phyloP scores from a whole-genome alignment of 92 coral and sea anemone genomes.

The Isaurus tuberculatus region DNA sequence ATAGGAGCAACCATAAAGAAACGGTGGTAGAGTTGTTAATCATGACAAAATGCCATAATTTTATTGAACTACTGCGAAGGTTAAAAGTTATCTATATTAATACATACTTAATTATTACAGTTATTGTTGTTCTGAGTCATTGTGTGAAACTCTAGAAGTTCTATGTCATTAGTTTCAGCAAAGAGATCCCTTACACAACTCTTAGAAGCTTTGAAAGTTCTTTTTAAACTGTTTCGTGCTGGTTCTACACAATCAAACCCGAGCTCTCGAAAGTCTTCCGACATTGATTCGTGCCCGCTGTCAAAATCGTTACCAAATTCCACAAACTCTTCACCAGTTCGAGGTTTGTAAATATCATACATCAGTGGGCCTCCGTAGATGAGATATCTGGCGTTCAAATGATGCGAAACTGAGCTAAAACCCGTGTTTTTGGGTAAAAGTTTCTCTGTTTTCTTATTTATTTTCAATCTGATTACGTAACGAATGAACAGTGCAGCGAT shows the following conservation, averaged over 20 bases:
- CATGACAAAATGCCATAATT: too few relatives aligned
- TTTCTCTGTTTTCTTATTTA: constrained; percentile 7
- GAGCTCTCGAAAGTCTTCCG: constrained; percentile 29
- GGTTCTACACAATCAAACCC: constrained; percentile 18
- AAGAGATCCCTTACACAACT: not conserved
- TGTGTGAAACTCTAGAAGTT: not conserved
- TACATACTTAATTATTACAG: too few relatives aligned
- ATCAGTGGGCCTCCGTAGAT: constrained; percentile 28
- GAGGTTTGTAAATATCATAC: constrained; percentile 37
- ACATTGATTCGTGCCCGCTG: constrained; percentile 19
- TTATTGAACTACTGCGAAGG: too few relatives aligned
- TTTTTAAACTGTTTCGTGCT: not conserved
- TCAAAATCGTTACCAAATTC: constrained; percentile 25
- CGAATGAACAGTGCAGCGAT: not conserved
- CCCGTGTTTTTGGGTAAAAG: not conserved
- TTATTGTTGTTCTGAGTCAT: not conserved
- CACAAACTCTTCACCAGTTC: not conserved
- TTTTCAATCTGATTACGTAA: not conserved
- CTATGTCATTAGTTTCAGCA: not conserved
- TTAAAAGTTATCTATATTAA: too few relatives aligned
- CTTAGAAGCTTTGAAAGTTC: not conserved
- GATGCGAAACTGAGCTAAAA: constrained; percentile 23
- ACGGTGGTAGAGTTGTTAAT: too few relatives aligned
- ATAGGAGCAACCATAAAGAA: too few relatives aligned
- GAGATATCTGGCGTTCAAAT: constrained; percentile 24